Evolutionary conservation across 2,113 vertebrate species (phyloP).

Genomic region (Oncorhynchus nerka): DNA sequence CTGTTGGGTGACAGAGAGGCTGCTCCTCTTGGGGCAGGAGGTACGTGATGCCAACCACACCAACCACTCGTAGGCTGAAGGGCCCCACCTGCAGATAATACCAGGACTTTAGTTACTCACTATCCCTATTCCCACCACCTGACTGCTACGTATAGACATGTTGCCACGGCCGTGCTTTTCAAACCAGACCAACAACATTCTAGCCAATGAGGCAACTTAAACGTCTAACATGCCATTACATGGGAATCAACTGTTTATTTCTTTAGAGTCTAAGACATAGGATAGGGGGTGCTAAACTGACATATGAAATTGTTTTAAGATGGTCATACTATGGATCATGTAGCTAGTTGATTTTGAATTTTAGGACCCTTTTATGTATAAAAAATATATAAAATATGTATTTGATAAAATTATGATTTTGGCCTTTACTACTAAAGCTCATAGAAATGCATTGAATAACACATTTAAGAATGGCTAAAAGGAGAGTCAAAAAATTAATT

Average conservation of each 20-base stretch:
- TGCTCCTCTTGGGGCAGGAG: slow-evolving; percentile 94
- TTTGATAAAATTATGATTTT: too few relatives aligned
- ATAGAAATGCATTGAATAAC: too few relatives aligned
- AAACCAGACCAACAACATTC: background rate
- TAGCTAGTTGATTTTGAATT: too few relatives aligned
- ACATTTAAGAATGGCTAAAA: too few relatives aligned
- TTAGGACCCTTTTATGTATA: too few relatives aligned
- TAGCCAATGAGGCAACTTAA: background rate
- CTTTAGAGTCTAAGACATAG: too few relatives aligned
- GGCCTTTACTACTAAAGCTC: too few relatives aligned
- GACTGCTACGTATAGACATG: slow-evolving; percentile 35
- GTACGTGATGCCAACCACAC: slow-evolving; percentile 96
- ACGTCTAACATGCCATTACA: background rate
- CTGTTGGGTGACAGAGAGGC: slow-evolving; percentile 92
- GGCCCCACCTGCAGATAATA: slow-evolving; percentile 82
- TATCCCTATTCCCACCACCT: slow-evolving; percentile 70
- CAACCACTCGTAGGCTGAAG: slow-evolving; percentile 93
- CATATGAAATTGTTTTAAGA: too few relatives aligned
- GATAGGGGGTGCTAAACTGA: too few relatives aligned
- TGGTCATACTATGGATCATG: too few relatives aligned
- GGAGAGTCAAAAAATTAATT: too few relatives aligned
- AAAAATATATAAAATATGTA: too few relatives aligned
- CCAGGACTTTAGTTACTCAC: background rate
- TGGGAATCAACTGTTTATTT: background rate
- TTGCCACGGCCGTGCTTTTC: background rate